These are phyloP conservation scores for Rhopalosiphum padi DNA, from an alignment of 1,140 invertebrate genomes.

Conservation along the genomic window DNA sequence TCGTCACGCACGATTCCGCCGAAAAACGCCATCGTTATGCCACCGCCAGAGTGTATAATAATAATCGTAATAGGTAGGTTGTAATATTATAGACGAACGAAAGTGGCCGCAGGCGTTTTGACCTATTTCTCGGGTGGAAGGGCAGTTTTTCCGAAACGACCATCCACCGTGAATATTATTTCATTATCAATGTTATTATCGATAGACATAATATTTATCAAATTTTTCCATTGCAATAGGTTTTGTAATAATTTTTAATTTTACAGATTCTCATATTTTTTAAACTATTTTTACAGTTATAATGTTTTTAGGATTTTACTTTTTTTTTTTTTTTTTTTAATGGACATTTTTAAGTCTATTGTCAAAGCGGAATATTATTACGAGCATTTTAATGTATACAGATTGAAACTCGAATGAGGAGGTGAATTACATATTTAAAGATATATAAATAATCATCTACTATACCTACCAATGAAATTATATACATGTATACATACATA, in stretches of 20 bases:
- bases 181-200: background rate
- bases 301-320: background rate
- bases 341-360: background rate
- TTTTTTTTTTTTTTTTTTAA: too few relatives aligned
- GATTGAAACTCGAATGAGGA: background rate
- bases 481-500: background rate
- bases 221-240: background rate
- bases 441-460: too few relatives aligned
- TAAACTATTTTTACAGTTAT: too few relatives aligned
- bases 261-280: background rate
- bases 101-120: background rate
- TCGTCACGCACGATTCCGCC: constrained; percentile 32
- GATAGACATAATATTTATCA: background rate
- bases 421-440: too few relatives aligned
- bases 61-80: constrained; percentile 5
- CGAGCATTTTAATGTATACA: background rate
- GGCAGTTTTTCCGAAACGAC: background rate
- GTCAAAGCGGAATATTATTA: background rate
- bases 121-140: constrained; percentile 12
- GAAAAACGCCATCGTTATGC: background rate
- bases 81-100: background rate
- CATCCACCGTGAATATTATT: background rate
- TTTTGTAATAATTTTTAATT: background rate
- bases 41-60: background rate
- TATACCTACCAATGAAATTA: background rate